A percentile compares a stretch with the other conserved stretches of the same genome.
These are phyloP conservation scores for Mesocentrotus franciscanus DNA, from an alignment of 53 echinoderm and acorn worm genomes.

Conservation along the genomic window DNA sequence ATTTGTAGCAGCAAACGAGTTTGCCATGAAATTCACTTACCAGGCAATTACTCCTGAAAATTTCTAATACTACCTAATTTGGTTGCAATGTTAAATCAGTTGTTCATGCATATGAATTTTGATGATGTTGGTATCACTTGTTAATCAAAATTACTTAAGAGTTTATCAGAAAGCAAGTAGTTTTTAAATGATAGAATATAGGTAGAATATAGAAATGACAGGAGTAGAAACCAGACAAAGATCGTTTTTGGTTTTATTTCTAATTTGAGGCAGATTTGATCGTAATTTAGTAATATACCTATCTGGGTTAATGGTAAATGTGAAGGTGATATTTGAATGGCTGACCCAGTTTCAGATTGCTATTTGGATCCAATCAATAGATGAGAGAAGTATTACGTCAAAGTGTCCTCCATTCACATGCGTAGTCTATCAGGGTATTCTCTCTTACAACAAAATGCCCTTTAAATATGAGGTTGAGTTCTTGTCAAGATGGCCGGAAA, in stretches of 20 bases:
- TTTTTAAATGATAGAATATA: background rate
- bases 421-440: background rate
- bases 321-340: background rate
- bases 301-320: conserved; percentile 9
- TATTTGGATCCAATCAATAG: conserved; percentile 8
- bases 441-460: background rate
- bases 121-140: background rate
- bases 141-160: background rate
- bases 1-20: background rate
- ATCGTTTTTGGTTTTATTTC: background rate
- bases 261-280: background rate
- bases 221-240: background rate
- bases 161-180: background rate
- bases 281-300: background rate
- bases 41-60: background rate
- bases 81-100: background rate
- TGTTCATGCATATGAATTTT: background rate
- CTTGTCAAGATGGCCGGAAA: too few relatives aligned
- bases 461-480: background rate
- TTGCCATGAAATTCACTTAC: background rate
- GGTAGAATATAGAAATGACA: background rate
- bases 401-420: background rate
- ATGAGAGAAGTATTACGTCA: background rate
- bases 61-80: background rate
- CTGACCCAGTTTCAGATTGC: background rate